A percentile compares a stretch with the other conserved stretches of the same genome.
Evolutionary conservation across 1,140 invertebrate genomes (phyloP).

Genomic region (Orius insidiosus): DNA sequence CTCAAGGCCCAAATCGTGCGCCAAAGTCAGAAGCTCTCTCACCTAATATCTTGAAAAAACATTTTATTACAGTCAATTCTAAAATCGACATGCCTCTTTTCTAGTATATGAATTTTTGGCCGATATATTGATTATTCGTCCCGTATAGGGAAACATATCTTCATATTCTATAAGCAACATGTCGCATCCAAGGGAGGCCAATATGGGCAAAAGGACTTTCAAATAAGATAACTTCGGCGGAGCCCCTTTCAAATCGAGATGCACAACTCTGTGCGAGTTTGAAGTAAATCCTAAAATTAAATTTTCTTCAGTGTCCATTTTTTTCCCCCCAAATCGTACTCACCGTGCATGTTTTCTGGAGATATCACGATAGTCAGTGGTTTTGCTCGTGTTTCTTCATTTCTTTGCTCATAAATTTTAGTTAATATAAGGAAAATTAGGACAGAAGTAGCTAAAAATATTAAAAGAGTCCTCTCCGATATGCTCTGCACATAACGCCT

Average conservation of each 20-base stretch:
- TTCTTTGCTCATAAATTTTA: too few species aligned
- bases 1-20: constrained; percentile 25
- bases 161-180: constrained; percentile 34
- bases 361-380: too few species aligned
- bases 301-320: too few species aligned
- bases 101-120: constrained; percentile 28
- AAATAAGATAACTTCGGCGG: constrained; percentile 32
- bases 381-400: too few species aligned
- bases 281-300: too few species aligned
- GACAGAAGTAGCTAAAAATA: too few species aligned
- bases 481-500: too few species aligned
- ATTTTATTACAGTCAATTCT: neutral
- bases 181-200: constrained; percentile 34
- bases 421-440: too few species aligned
- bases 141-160: constrained; percentile 34
- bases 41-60: constrained; percentile 17
- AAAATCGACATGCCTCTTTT: neutral
- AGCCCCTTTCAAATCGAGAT: constrained; percentile 24
- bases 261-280: constrained; percentile 8
- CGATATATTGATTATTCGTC: constrained; percentile 23
- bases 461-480: too few species aligned
- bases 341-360: too few species aligned
- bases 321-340: too few species aligned
- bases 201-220: constrained; percentile 32
- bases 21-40: constrained; percentile 26